A percentile compares a stretch with the other conserved stretches of the same genome.
Conservation (phyloP, 2,797 vertebrate species). For the Paedocypris micromegethes region DNA sequence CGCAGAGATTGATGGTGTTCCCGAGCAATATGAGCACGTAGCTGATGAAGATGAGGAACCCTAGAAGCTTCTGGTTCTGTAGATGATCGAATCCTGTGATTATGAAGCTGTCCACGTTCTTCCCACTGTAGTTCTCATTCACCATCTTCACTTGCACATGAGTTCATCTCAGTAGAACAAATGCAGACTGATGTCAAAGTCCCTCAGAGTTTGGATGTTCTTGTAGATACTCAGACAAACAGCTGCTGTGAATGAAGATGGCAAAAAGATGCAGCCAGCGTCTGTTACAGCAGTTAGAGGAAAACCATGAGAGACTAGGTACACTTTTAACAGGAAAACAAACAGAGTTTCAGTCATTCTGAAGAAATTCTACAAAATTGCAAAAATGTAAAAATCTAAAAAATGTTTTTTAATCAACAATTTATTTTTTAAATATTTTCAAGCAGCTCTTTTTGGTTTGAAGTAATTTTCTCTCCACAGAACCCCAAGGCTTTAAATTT, state of each 20-base stretch:
- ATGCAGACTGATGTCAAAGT: background rate
- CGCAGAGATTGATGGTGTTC: conserved; percentile 36
- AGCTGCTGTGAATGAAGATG: conserved; percentile 14
- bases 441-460: background rate
- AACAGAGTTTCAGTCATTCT: conserved; percentile 16
- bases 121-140: conserved; percentile 25
- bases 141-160: conserved; percentile 20
- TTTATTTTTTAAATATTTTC: background rate
- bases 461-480: too few species aligned
- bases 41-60: conserved; percentile 34
- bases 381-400: background rate
- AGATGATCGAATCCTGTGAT: conserved; percentile 45
- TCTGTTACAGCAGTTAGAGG: background rate
- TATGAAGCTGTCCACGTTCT: conserved; percentile 37
- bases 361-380: background rate
- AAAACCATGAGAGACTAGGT: background rate
- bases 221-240: conserved; percentile 10
- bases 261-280: conserved; percentile 7
- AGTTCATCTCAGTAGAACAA: background rate
- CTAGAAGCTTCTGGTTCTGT: conserved; percentile 40
- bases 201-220: background rate
- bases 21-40: conserved; percentile 42
- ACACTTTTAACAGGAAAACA: background rate
- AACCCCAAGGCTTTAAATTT: too few species aligned
- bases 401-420: background rate